Evolutionary conservation across 1,140 invertebrate species (phyloP).

Genomic region (Andricus grossulariae): DNA sequence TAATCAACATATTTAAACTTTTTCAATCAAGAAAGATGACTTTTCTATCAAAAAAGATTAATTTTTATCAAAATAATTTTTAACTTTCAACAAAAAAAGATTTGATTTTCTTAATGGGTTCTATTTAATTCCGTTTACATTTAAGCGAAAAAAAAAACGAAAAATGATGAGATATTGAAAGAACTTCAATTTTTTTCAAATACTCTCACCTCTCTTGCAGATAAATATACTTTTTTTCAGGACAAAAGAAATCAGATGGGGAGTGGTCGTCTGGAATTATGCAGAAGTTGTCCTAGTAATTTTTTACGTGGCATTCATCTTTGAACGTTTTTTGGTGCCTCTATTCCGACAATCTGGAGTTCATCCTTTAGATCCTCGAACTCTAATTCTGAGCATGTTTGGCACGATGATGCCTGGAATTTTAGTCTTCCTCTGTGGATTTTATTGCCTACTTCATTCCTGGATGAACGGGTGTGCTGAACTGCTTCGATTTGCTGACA

Average conservation of each 20-base stretch:
- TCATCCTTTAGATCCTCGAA: slow-evolving; percentile 78
- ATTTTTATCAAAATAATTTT: too few relatives aligned
- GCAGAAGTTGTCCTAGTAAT: slow-evolving; percentile 86
- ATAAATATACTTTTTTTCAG: slow-evolving; percentile 67
- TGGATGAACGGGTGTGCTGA: slow-evolving; percentile 94
- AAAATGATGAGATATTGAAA: slow-evolving; percentile 37
- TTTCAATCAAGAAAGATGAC: too few relatives aligned
- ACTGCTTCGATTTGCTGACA: slow-evolving; percentile 89
- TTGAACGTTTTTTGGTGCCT: slow-evolving; percentile 84
- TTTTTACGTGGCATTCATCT: slow-evolving; percentile 87
- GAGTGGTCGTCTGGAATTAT: slow-evolving; percentile 82
- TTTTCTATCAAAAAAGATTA: too few relatives aligned
- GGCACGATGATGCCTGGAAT: slow-evolving; percentile 85
- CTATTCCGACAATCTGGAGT: slow-evolving; percentile 84
- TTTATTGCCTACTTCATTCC: slow-evolving; percentile 90
- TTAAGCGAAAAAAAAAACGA: neutral
- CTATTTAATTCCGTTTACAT: too few relatives aligned
- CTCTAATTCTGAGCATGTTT: slow-evolving; percentile 82
- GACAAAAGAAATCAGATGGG: slow-evolving; percentile 84
- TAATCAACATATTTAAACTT: too few relatives aligned
- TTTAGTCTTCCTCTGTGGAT: slow-evolving; percentile 84
- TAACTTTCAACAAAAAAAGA: too few relatives aligned
- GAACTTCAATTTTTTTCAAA: neutral
- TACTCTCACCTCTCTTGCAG: neutral
- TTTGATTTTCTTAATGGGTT: too few relatives aligned